Evolutionary conservation across 2,797 vertebrate genomes (phyloP), one percentile per base, ranked within the genome.

Genomic region (Sebastes ruberrimus): DNA sequence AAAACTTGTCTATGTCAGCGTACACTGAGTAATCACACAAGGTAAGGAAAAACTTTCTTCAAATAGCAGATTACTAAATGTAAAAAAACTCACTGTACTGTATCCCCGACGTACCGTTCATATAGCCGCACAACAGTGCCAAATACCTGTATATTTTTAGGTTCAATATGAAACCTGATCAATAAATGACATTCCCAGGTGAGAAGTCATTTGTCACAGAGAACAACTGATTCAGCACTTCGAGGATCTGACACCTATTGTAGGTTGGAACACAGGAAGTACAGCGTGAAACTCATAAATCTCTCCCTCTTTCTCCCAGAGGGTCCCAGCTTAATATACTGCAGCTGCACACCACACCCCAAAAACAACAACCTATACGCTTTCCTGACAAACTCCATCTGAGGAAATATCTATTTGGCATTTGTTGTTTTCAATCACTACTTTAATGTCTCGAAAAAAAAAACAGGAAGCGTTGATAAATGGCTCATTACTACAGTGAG

Each of bases 101-200:
- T n/a, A 57, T 38, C 9, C 3, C 27, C 8, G 60, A 30, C 1
- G 3, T 1, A 20, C 10, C 6, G 11, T 64, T 78, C 9, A 70
- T 62, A 49, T 8, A 35, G 6, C 30, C 2, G 6, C 20, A 52
- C 30, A 71, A 25, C 6, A 22, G 42, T 14, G 60, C 49, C 10
- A 33, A 62, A 33, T 4, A 52, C 63, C 25, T 61, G 33, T 30
- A 30, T 25, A 9, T 23, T 76, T 66, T 33, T 62, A 32, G 57
- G 35, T 67, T 25, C 65, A 13, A 79, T 62, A 63, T 77, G 65
- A 78, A 66, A 78, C 33, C 63, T 78, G 78, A 78, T 86, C 86
- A 78, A 88, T 90, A 90, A 84, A 64, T 80, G 78, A 53, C 85
- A 79, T 53, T 82, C 32, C 68, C 13, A 23, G 52, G 35, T n/a